Base-by-base conservation (phyloP, 2,113 vertebrate species). In the Eclectus roratus region DNA sequence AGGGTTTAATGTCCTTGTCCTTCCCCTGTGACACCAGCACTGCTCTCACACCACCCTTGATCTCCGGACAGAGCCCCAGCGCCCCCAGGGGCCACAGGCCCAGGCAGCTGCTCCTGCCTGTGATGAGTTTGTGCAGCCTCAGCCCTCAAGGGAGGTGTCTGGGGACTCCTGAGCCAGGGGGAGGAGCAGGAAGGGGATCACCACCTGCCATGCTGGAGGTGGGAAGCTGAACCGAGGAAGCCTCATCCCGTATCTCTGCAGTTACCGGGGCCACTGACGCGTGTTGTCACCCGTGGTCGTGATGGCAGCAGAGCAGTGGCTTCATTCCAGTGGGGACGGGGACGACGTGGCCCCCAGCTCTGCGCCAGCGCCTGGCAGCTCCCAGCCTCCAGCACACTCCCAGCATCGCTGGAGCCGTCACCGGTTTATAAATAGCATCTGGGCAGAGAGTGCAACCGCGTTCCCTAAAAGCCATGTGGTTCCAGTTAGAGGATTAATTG, bases 401-500 rank as follows among this genome's bases (percentile, higher is more conserved):
- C 73, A 93, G 82, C 94, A 88, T 88, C 14, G 65, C 68, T 27
- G 20, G 93, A 94, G 85, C 80, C 68, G 43, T 95, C 95, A 89
- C 93, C 11, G 2, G 61, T 77, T 94, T 96, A 96, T 94, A 96
- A 97, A 97, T 96, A 94, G 95, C 50, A 14, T 85, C 88, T 91
- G 78, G 73, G 93, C 89, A 92, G 93, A 94, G 93, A 89, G 89
- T 58, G 91, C 87, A 89, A 89, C 87, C 58, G 17, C 85, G 76
- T 93, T 97, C 95, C 91, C 89, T 88, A 76, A 85, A 83, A 95
- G 90, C 95, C 95, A 96, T 96, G 96, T 96, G 94, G 91, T 93
- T 96, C 70, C 31, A 96, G 91, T 96, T 96, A 96, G 95, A 80
- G 93, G 93, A 96, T 97, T 97, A 93, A 96, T 96, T 96, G 95